Conservation (phyloP, 2,888 invertebrate species). For the Brenthis daphne region DNA sequence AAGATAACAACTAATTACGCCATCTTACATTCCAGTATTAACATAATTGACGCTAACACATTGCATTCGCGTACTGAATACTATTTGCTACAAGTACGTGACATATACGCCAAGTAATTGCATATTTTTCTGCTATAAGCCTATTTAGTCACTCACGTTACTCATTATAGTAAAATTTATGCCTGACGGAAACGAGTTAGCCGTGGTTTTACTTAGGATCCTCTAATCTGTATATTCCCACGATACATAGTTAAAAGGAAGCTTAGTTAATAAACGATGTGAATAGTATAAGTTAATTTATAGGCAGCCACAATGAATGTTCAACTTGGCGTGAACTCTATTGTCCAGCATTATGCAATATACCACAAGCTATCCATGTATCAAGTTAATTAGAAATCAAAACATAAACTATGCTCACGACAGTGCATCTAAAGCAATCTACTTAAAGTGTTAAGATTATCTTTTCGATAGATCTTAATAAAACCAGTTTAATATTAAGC, state of each 20-base stretch:
- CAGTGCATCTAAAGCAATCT: constrained; percentile 4
- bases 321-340: constrained; percentile 34
- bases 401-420: constrained; percentile 12
- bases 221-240: constrained; percentile 34
- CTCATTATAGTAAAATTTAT: constrained; percentile 40
- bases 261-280: constrained; percentile 30
- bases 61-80: constrained; percentile 9
- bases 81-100: constrained; percentile 13
- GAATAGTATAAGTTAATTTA: constrained; percentile 37
- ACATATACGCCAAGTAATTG: constrained; percentile 20
- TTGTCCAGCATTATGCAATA: constrained; percentile 35
- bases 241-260: constrained; percentile 32
- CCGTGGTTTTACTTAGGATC: constrained; percentile 38
- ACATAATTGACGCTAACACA: constrained; percentile 16
- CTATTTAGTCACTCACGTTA: constrained; percentile 37
- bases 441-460: constrained; percentile 5
- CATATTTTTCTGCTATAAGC: constrained; percentile 28
- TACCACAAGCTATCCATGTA: constrained; percentile 30
- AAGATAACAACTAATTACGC: constrained; percentile 11
- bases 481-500: too few species aligned
- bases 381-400: constrained; percentile 23
- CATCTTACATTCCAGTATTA: constrained; percentile 1
- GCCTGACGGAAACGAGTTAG: constrained; percentile 34
- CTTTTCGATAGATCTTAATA: neutral
- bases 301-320: constrained; percentile 38